Percentiles rank a stretch among this genome's conserved stretches.
Evolutionary conservation across 1,140 invertebrate genomes (phyloP).

Genomic region (Lepidotrigona ventralis): DNA sequence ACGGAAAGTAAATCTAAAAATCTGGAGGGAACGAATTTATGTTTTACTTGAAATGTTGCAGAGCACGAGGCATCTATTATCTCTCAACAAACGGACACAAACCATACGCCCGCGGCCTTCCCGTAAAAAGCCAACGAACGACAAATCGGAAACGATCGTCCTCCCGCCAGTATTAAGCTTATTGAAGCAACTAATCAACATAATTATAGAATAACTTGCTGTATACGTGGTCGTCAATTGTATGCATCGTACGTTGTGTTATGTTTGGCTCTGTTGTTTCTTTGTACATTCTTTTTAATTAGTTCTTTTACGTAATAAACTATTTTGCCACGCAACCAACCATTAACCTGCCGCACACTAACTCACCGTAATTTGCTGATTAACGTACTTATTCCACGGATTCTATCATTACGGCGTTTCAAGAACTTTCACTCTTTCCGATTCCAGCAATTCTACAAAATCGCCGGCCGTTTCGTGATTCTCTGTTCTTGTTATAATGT

Average conservation of each 20-base stretch:
- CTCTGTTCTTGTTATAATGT: not conserved
- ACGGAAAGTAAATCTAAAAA: too few species aligned
- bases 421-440: constrained; percentile 18
- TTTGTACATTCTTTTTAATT: constrained; percentile 53
- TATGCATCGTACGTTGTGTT: constrained; percentile 1
- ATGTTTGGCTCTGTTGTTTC: constrained; percentile 39
- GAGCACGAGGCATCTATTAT: constrained; percentile 90
- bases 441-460: not conserved
- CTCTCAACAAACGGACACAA: constrained; percentile 91
- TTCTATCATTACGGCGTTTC: not conserved
- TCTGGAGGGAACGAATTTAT: too few species aligned
- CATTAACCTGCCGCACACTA: not conserved
- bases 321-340: constrained; percentile 19
- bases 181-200: constrained; percentile 78
- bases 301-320: constrained; percentile 39
- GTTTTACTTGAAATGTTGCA: constrained; percentile 69
- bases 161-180: constrained; percentile 79
- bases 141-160: constrained; percentile 78
- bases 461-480: not conserved
- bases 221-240: constrained; percentile 1
- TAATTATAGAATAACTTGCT: constrained; percentile 76
- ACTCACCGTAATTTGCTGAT: not conserved
- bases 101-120: constrained; percentile 91
- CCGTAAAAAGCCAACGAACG: constrained; percentile 81
- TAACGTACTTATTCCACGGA: not conserved